Evolutionary conservation across 1,140 invertebrate genomes (phyloP).

Genomic region (Palaemon carinicauda): DNA sequence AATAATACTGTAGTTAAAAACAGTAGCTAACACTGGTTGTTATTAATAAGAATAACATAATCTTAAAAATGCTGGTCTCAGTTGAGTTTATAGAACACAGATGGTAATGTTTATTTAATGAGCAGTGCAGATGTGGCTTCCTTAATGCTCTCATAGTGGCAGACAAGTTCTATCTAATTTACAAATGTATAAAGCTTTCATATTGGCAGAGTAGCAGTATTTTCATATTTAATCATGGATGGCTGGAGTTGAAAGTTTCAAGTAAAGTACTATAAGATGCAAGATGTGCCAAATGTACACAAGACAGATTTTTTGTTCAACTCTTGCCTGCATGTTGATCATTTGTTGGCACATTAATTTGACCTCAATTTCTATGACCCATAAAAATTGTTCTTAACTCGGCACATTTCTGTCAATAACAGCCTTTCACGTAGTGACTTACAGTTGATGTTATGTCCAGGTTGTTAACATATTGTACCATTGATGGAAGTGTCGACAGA

Average conservation of each 20-base stretch:
- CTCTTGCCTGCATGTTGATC: conserved; percentile 29
- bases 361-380: no score
- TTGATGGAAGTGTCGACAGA: no score
- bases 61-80: neutral
- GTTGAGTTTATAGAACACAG: neutral
- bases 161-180: conserved; percentile 38
- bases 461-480: no score
- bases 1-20: no score
- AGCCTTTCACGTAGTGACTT: no score
- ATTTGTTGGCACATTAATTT: neutral
- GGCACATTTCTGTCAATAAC: no score
- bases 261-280: conserved; percentile 3
- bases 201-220: conserved; percentile 53
- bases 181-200: conserved; percentile 53
- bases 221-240: conserved; percentile 38
- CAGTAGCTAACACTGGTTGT: no score
- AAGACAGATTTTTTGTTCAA: conserved; percentile 22
- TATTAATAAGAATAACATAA: neutral
- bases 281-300: conserved; percentile 48
- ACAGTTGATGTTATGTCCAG: no score
- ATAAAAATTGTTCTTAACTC: no score
- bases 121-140: conserved; percentile 28
- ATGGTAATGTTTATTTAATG: neutral
- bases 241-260: conserved; percentile 6
- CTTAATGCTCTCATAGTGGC: conserved; percentile 28